Base-by-base conservation (phyloP, 1,140 invertebrate species). In the Drosophila triauraria region DNA sequence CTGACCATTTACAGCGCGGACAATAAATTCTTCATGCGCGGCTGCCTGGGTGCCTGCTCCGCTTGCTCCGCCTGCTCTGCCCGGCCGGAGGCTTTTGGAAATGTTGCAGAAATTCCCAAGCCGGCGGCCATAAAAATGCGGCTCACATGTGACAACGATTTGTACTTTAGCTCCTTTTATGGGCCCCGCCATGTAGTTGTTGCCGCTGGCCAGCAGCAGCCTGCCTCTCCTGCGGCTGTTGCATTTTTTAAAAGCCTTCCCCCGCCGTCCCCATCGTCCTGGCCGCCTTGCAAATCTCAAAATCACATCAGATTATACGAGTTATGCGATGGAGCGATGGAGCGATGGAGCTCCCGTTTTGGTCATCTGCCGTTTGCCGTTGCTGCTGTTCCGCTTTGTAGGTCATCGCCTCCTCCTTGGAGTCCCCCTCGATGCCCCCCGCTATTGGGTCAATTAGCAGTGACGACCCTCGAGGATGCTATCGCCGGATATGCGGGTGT, bases 121-220 rank as follows among this genome's bases (percentile, higher is more conserved):
- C 85, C 78, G 85, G 75, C 72, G 72, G 91, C 87, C 90, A 92
- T 92, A 92, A 92, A 92, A 92, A 92, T 92, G 91, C 91, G 86
- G 78, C 91, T 91, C 91, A 92, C 91, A 92, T 92, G 91, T 92
- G 91, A 92, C 91, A 92, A 92, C 91, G 91, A 92, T 92, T 92
- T 92, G 91, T 92, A 92, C 91, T 91, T 88, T 86, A 72, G 84
- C 87, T 91, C 91, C 91, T 86, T 92, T 92, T 92, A 92, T 90
- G 91, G 91, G 91, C 67, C 57, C 53, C 59, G 25, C 46, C 67
- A 32, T 44, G 68, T 42, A 53, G 53, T 50, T 48, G 42, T 38
- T 61, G 61, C 40, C 70, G 69, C 47, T 61, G 40, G 27, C 27
- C 40, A 53, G 35, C 20, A 20, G 20, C 20, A 20, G 20, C 20